Evolutionary conservation across 2,113 vertebrate genomes (phyloP), one percentile per base, ranked within the genome.

Genomic region (Mola mola): DNA sequence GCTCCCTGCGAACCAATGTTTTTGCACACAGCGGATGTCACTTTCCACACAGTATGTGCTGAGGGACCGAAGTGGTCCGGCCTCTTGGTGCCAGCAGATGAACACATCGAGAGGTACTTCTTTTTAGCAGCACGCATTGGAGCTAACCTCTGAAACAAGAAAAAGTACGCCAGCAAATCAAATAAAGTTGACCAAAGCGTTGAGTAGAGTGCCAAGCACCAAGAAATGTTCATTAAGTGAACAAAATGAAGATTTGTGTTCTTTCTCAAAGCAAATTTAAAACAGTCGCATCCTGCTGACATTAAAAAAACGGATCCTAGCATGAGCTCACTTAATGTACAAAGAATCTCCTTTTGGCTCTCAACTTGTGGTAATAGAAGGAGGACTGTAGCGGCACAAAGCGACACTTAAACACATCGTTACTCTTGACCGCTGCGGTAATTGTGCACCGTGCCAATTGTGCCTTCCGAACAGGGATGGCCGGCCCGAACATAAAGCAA

Each of bases 371-470:
- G n/a, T n/a, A n/a, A n/a, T n/a, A n/a, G n/a, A n/a, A n/a, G n/a
- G n/a, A n/a, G n/a, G n/a, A n/a, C n/a, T n/a, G n/a, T n/a, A 2
- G 36, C 9, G 6, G 43, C 29, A 46, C 13, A 40, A 51, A 75
- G 52, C 19, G 51, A 47, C 36, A 4, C 36, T 65, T 42, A 47
- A 78, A 72, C 55, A 46, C 69, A 31, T 46, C 63, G 42, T 78
- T 50, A 65, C 53, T 17, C 33, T 10, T n/a, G n/a, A n/a, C n/a
- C n/a, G n/a, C n/a, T n/a, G n/a, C n/a, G n/a, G 53, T 52, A 43
- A 69, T 65, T 72, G 56, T 58, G 55, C 33, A 41, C 17, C n/a
- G 7, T 42, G 48, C 71, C 74, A 72, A 67, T 69, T 73, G 53
- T 28, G 58, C 36, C 58, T 19, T 63, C 48, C 47, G 52, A 46